phyloP scores from a whole-genome alignment of 2,888 invertebrate species.

The Escarpia spicata region DNA sequence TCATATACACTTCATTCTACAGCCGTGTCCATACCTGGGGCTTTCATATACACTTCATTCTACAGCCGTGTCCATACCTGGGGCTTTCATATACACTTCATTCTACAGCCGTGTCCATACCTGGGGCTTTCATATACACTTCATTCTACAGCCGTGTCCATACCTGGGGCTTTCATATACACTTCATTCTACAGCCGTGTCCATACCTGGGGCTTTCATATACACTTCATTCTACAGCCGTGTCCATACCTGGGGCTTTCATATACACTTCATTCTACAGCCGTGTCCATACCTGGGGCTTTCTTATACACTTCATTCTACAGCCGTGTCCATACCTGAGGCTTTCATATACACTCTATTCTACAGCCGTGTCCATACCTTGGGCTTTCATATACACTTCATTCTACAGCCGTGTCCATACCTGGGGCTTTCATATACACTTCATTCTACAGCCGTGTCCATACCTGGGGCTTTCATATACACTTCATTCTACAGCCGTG shows the following conservation, averaged over 20 bases:
- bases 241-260: no score
- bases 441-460: neutral
- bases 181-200: neutral
- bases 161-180: no score
- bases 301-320: no score
- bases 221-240: no score
- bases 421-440: neutral
- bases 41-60: no score
- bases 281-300: neutral
- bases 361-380: neutral
- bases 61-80: no score
- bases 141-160: no score
- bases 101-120: neutral
- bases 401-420: no score
- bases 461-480: neutral
- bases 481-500: no score
- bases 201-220: neutral
- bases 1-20: neutral
- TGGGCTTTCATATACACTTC: neutral
- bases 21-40: neutral
- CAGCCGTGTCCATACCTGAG: no score
- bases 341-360: neutral
- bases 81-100: neutral
- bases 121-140: neutral
- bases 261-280: neutral